These are phyloP conservation scores for Thinocorus orbignyianus DNA, from an alignment of 2,113 vertebrate genomes.

Conservation along the genomic window DNA sequence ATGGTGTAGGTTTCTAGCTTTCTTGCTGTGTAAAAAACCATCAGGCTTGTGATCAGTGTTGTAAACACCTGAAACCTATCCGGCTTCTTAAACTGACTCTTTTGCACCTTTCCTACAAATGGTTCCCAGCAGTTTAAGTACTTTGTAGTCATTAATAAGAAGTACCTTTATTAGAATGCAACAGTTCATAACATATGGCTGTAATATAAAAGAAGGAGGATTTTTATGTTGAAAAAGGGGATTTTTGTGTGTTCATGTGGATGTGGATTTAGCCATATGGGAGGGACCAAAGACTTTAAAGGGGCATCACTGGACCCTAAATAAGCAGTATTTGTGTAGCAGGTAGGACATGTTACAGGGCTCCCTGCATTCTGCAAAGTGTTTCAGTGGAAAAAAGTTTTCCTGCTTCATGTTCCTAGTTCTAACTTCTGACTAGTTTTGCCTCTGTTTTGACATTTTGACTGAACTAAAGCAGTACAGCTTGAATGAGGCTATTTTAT, in stretches of 20 bases:
- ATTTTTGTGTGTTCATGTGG: background rate
- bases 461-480: background rate
- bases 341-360: background rate
- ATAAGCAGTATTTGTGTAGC: fast-evolving
- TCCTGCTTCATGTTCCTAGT: background rate
- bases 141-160: background rate
- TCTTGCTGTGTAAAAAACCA: background rate
- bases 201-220: too few species aligned
- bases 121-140: background rate
- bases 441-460: background rate
- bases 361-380: background rate
- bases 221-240: background rate
- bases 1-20: background rate
- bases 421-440: background rate
- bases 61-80: background rate
- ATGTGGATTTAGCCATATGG: background rate
- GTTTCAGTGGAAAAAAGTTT: background rate
- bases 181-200: background rate
- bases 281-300: background rate
- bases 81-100: background rate
- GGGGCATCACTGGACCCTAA: background rate
- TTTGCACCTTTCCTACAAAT: background rate
- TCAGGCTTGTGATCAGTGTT: background rate
- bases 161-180: background rate
- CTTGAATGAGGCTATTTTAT: background rate